phyloP scores from a whole-genome alignment of 2,113 vertebrate genomes.

The Picathartes gymnocephalus region DNA sequence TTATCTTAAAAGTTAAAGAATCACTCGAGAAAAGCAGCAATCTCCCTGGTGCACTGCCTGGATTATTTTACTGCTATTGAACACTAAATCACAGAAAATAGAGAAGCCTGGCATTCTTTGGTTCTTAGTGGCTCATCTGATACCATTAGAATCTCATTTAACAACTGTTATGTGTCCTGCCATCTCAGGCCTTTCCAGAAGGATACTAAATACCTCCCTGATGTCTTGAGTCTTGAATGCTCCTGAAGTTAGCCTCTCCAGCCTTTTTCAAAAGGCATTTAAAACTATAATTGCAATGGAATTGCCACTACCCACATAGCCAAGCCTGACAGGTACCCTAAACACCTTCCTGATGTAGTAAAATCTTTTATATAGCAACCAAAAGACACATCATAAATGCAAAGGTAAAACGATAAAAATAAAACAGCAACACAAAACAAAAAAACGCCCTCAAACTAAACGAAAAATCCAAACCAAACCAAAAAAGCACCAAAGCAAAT shows the following conservation, averaged over 20 bases:
- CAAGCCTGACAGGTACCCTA: neutral
- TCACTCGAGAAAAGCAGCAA: neutral
- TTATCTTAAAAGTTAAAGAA: slow-evolving; percentile 18
- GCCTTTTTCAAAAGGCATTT: neutral
- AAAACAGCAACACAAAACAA: neutral
- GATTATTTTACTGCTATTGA: neutral
- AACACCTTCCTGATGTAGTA: neutral
- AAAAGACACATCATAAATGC: neutral
- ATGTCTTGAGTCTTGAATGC: neutral
- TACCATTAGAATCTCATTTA: neutral
- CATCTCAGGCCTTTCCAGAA: neutral
- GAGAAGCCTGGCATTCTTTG: neutral
- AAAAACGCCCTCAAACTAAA: neutral
- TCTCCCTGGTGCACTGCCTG: neutral
- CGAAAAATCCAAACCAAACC: neutral
- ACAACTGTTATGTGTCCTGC: neutral
- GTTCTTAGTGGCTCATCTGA: neutral
- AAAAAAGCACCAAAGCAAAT: neutral
- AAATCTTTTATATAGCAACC: neutral
- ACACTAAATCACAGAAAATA: neutral
- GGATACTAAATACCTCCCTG: neutral
- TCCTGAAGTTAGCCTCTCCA: neutral
- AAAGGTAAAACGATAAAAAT: neutral
- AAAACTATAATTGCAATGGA: neutral
- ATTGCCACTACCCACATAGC: neutral